phyloP scores from a whole-genome alignment of 2,113 vertebrate species.

The Cyprinodon tularosa region DNA sequence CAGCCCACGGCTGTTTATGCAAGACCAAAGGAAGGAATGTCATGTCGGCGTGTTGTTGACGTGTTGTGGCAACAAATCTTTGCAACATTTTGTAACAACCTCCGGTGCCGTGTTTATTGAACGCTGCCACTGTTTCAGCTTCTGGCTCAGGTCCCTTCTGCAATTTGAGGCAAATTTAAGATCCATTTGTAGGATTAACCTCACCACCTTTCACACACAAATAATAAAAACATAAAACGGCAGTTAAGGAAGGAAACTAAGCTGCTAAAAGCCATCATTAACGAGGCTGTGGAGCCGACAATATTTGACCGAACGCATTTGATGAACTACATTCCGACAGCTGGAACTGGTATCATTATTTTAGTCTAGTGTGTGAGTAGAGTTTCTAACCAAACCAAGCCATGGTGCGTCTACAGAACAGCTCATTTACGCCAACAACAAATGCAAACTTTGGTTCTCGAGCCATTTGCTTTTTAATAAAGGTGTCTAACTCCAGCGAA shows the following conservation, averaged over 20 bases:
- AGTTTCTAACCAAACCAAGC: not conserved
- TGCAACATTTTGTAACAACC: slow-evolving; percentile 19
- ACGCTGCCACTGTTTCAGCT: not conserved
- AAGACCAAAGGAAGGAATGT: slow-evolving; percentile 1
- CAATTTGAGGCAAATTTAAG: not conserved
- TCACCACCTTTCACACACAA: not conserved
- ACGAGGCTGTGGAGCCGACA: slow-evolving; percentile 3
- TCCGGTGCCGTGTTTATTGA: slow-evolving; percentile 7
- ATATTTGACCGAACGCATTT: slow-evolving; percentile 14
- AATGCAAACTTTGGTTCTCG: too few species aligned
- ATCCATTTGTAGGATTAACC: not conserved
- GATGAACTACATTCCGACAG: slow-evolving; percentile 19
- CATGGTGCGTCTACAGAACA: not conserved
- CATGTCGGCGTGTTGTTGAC: not conserved
- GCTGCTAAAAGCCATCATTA: slow-evolving; percentile 42
- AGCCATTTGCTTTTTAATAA: not conserved
- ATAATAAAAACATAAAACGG: not conserved
- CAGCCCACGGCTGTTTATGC: not conserved
- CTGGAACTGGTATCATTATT: not conserved
- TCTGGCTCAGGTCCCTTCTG: not conserved
- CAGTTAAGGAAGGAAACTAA: not conserved
- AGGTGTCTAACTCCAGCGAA: too few species aligned
- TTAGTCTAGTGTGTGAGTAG: not conserved
- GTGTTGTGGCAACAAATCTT: slow-evolving; percentile 25
- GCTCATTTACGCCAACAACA: too few species aligned